Conservation (phyloP, 2,888 invertebrate genomes). For the Sarcophaga subvicina region DNA sequence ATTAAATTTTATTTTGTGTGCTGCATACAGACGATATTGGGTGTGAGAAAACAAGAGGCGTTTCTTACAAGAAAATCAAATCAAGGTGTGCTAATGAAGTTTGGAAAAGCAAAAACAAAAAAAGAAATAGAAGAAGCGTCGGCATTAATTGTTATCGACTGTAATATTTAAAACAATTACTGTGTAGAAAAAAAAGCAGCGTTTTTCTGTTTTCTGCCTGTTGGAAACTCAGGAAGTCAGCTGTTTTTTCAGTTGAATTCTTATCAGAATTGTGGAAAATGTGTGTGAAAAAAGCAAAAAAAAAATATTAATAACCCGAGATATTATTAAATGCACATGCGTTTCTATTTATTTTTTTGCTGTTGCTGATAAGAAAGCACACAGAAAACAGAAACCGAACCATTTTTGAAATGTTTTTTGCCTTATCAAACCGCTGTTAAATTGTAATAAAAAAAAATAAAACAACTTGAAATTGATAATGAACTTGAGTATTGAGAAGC, state of each 20-base stretch:
- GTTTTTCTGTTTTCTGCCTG: no score
- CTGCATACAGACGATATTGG: not conserved
- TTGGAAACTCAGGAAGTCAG: not conserved
- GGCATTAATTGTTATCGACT: not conserved
- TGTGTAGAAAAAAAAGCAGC: no score
- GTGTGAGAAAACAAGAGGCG: slow-evolving; percentile 37
- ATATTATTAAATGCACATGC: slow-evolving; percentile 49
- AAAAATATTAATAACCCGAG: not conserved
- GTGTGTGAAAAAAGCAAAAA: not conserved
- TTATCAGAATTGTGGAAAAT: not conserved
- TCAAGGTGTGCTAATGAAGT: slow-evolving; percentile 38
- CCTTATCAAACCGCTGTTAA: not conserved
- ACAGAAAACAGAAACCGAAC: slow-evolving; percentile 36
- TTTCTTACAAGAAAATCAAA: slow-evolving; percentile 8
- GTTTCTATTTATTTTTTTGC: slow-evolving; percentile 34
- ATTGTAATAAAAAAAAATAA: not conserved
- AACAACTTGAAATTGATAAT: slow-evolving; percentile 52
- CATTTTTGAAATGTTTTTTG: not conserved
- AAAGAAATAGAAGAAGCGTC: no score
- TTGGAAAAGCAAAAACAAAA: not conserved
- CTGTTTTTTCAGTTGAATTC: not conserved
- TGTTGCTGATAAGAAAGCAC: not conserved
- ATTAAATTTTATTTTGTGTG: slow-evolving; percentile 40
- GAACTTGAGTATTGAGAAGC: slow-evolving; percentile 42
- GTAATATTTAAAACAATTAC: no score